These are phyloP conservation scores for Leptothorax acervorum DNA, from an alignment of 2,888 invertebrate species.

Conservation along the genomic window DNA sequence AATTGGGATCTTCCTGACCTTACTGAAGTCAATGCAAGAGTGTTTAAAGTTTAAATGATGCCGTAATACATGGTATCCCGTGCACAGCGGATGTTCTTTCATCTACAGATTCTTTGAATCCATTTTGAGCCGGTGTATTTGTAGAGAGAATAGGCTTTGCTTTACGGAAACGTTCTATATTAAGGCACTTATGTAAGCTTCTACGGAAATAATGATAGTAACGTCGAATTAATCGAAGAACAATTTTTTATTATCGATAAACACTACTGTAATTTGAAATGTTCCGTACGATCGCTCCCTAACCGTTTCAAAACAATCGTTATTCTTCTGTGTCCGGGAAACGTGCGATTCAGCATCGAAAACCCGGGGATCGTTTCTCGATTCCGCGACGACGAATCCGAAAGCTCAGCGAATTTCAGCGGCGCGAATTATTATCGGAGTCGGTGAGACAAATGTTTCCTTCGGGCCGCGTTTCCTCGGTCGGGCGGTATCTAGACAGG, in stretches of 20 bases:
- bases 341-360: slow-evolving; percentile 47
- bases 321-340: slow-evolving; percentile 36
- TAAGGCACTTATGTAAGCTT: slow-evolving; percentile 1
- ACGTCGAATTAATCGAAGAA: not conserved
- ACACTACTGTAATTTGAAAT: not conserved
- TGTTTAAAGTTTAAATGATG: slow-evolving; percentile 38
- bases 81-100: slow-evolving; percentile 30
- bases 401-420: slow-evolving; percentile 47
- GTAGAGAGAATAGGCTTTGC: not conserved
- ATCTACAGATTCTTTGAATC: slow-evolving; percentile 37
- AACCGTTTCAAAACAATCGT: slow-evolving; percentile 41
- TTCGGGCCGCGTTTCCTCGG: slow-evolving; percentile 56
- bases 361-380: slow-evolving; percentile 42
- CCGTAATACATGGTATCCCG: slow-evolving; percentile 3
- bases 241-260: not conserved
- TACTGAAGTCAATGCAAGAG: slow-evolving; percentile 40
- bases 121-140: not conserved
- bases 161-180: slow-evolving; percentile 2
- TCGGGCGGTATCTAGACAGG: slow-evolving; percentile 53
- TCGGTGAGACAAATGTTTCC: slow-evolving; percentile 64
- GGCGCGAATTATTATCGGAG: slow-evolving; percentile 25
- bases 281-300: not conserved
- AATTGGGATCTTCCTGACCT: slow-evolving; percentile 54
- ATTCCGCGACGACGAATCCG: slow-evolving; percentile 41
- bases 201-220: not conserved